Evolutionary conservation across 30 jellyfish, hydroid and myxozoan species (phyloP).

Genomic region (Turritopsis rubra): DNA sequence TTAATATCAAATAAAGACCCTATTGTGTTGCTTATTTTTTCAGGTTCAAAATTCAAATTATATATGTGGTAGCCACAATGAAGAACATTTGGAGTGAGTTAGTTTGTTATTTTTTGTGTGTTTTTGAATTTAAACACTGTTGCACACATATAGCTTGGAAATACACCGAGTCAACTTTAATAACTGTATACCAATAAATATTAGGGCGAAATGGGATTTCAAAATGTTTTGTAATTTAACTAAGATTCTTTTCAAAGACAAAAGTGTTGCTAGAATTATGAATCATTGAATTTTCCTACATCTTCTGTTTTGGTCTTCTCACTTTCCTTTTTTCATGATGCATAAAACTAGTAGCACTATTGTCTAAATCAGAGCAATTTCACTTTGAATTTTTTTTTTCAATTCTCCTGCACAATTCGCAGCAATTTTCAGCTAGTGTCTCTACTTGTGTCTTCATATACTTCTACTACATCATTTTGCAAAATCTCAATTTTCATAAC

Average conservation of each 20-base stretch:
- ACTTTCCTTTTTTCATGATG: not conserved
- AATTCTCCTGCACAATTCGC: not conserved
- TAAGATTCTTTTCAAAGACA: not conserved
- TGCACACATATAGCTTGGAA: too few species aligned
- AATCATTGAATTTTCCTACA: not conserved
- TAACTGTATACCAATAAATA: not conserved
- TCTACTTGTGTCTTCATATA: not conserved
- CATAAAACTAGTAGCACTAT: not conserved
- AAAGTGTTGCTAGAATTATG: not conserved
- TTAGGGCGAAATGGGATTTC: not conserved
- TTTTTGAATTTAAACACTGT: too few species aligned
- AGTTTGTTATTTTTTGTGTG: too few species aligned
- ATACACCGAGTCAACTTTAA: too few species aligned
- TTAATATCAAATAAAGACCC: too few species aligned
- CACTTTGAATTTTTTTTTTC: not conserved
- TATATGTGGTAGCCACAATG: too few species aligned
- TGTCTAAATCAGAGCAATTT: not conserved
- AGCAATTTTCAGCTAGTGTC: too few species aligned
- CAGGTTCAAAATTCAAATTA: too few species aligned
- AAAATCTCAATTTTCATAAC: not conserved
- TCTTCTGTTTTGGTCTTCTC: not conserved
- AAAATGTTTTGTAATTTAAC: not conserved
- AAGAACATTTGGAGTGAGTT: too few species aligned
- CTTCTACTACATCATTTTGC: not conserved
- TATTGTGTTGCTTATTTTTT: too few species aligned